Evolutionary conservation across 2,888 invertebrate genomes (phyloP).

Genomic region (Xanthostigma xanthostigma): DNA sequence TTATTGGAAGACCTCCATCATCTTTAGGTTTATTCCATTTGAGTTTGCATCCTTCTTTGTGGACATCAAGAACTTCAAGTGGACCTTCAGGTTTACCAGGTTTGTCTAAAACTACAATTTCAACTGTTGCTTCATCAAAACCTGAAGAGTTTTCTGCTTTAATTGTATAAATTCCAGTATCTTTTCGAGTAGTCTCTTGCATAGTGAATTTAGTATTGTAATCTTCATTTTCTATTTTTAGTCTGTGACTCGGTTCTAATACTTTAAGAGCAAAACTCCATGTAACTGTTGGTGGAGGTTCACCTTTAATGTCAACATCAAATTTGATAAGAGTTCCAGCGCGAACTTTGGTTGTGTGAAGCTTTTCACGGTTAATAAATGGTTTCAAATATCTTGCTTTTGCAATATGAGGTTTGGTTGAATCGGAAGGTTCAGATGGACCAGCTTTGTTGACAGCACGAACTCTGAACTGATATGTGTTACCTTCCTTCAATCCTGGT

Average conservation of each 20-base stretch:
- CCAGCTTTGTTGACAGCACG: slow-evolving; percentile 91
- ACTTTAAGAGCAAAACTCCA: slow-evolving; percentile 61
- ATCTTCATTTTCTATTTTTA: slow-evolving; percentile 78
- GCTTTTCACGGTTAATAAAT: slow-evolving; percentile 84
- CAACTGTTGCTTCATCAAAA: slow-evolving; percentile 84
- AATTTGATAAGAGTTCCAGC: slow-evolving; percentile 82
- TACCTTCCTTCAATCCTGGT: slow-evolving; percentile 75
- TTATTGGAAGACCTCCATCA: slow-evolving; percentile 85
- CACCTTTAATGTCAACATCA: slow-evolving; percentile 90
- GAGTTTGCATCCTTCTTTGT: slow-evolving; percentile 85
- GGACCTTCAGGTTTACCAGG: slow-evolving; percentile 86
- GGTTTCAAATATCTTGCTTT: slow-evolving; percentile 87
- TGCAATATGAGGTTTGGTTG: slow-evolving; percentile 73
- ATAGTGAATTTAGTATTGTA: slow-evolving; percentile 79
- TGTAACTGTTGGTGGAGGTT: slow-evolving; percentile 83
- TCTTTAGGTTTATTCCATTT: slow-evolving; percentile 93
- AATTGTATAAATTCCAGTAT: slow-evolving; percentile 82
- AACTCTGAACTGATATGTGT: slow-evolving; percentile 91
- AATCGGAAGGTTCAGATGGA: slow-evolving; percentile 77
- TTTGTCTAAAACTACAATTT: slow-evolving; percentile 72
- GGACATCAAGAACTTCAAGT: slow-evolving; percentile 76
- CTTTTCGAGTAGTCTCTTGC: slow-evolving; percentile 64
- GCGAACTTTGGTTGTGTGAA: slow-evolving; percentile 74
- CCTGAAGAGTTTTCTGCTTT: slow-evolving; percentile 89
- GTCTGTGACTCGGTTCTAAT: slow-evolving; percentile 47